Conservation (phyloP, 2,888 invertebrate genomes). For the Leptarthrus brevirostris region DNA sequence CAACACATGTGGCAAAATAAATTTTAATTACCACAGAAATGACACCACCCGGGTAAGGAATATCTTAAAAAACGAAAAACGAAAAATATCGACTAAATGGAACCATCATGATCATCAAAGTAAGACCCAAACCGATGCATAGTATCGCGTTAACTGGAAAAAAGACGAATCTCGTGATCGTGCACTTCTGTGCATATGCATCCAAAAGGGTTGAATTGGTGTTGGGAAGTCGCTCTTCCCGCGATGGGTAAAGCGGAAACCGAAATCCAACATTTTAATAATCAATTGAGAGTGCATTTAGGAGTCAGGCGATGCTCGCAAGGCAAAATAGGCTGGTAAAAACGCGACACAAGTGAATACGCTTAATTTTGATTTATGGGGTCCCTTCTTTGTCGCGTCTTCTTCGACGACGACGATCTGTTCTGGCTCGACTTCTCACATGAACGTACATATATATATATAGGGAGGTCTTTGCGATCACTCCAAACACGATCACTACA, state of each 20-base stretch:
- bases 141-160: background rate
- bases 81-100: constrained; percentile 3
- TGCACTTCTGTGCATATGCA: constrained; percentile 7
- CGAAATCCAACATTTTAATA: constrained; percentile 48
- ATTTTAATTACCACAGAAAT: constrained; percentile 54
- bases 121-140: background rate
- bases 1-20: constrained; percentile 53
- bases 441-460: background rate
- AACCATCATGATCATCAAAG: constrained; percentile 15
- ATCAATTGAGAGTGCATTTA: constrained; percentile 48
- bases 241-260: constrained; percentile 46
- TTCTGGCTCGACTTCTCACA: background rate
- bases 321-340: constrained; percentile 1
- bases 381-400: constrained; percentile 50
- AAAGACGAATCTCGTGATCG: constrained; percentile 18
- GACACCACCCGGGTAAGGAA: constrained; percentile 50
- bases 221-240: background rate
- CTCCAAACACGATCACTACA: background rate
- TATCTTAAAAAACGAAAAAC: constrained; percentile 22
- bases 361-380: constrained; percentile 55
- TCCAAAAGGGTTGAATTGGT: constrained; percentile 41
- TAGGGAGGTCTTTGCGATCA: background rate
- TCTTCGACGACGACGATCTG: background rate
- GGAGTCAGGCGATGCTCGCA: background rate
- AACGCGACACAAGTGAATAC: constrained; percentile 50